Conservation (phyloP, 2,113 vertebrate genomes). For the Isurus oxyrinchus region DNA sequence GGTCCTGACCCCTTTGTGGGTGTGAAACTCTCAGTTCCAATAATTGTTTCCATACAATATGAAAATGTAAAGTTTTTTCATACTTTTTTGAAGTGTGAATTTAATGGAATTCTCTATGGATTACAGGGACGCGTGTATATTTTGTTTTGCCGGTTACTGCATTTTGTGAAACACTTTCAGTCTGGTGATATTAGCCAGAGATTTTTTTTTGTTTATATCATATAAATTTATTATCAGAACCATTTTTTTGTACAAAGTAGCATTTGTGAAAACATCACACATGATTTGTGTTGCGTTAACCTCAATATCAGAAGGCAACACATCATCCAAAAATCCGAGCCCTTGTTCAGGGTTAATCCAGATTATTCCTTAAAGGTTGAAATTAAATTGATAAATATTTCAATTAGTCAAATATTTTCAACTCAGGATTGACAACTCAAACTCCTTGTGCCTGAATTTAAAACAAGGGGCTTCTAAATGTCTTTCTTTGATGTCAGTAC, state of each 20-base stretch:
- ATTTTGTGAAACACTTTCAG: not conserved
- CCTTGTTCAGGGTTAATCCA: not conserved
- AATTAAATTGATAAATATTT: conserved; percentile 2
- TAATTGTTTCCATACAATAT: conserved; percentile 93
- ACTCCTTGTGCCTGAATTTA: not conserved
- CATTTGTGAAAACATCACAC: not conserved
- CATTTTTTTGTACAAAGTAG: not conserved
- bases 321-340: not conserved
- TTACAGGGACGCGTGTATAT: too few species aligned
- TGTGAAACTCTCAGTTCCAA: conserved; percentile 71
- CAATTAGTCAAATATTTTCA: not conserved
- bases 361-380: not conserved
- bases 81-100: conserved; percentile 44
- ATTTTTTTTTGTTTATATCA: not conserved
- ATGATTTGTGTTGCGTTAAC: not conserved
- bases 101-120: not conserved
- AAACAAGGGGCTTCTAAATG: not conserved
- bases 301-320: not conserved
- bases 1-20: conserved; percentile 61
- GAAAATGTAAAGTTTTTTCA: conserved; percentile 55
- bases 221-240: not conserved
- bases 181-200: not conserved
- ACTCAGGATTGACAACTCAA: not conserved
- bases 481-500: not conserved
- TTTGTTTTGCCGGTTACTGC: conserved; percentile 1